Base-by-base conservation (phyloP, 2,888 invertebrate species). In the Eupithecia inturbata region DNA sequence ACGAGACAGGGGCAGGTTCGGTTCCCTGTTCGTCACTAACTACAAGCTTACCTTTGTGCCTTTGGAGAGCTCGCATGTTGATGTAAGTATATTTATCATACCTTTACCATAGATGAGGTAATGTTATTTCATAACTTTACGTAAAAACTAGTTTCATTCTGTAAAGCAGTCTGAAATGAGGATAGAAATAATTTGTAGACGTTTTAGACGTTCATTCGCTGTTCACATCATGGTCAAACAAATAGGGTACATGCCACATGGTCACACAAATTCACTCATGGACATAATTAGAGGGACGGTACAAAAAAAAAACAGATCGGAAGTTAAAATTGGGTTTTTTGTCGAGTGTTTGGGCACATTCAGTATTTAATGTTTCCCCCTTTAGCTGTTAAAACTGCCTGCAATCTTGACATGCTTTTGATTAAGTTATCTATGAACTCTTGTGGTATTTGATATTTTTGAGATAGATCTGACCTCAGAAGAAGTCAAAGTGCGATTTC, bases 21-120 rank as follows among this genome's bases (percentile, higher is more conserved):
- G 99, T 0, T 95, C 97, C 39, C 94, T 99, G 75, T 97, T 97
- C 86, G 96, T 99, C 77, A 99, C 99, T 75, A 99, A 98, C 95
- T 99, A 98, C 89, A 98, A 98, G 91, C 95, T 99, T 41, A 97
- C 98, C 39, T 99, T 99, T 93, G 96, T 98, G 72, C 97, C 97
- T 31, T 95, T 96, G 36, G 96, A 95, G 78, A 83, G 83, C 68
- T 83, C 88, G 0, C 82, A 79, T 68, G 87, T 81, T 72, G 93
- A 93, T 76, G 94, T 94, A 76, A 90, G 93, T 87, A 71, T 6
- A 45, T n/a, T 7, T 45, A 45, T 6, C 0, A 16, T 45, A 19
- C 0, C 49, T 49, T 49, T 49, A 53, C 22, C 53, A 22, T 3
- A 26, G 5, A 57, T 57, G 26, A 26, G 57, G 12, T 22, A 22